A percentile compares a stretch with the other conserved stretches of the same genome.
Evolutionary conservation across 1,140 invertebrate species (phyloP).

Genomic region (Drosophila pandora): DNA sequence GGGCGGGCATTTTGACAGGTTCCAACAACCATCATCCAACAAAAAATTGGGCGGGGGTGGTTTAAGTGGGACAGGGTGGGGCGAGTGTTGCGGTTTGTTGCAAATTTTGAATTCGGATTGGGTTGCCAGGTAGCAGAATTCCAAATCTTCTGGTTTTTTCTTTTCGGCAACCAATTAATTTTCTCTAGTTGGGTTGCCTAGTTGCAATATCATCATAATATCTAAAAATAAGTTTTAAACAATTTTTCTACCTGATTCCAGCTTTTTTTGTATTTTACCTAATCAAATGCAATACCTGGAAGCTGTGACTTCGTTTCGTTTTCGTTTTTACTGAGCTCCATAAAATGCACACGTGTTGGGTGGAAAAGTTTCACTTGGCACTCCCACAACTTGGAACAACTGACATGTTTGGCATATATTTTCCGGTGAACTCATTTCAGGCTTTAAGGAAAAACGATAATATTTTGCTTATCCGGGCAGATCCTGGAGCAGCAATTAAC

Average conservation of each 20-base stretch:
- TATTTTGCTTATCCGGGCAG: slow-evolving; percentile 21
- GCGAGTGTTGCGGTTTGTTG: background rate
- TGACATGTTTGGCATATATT: slow-evolving; percentile 61
- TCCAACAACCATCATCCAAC: background rate
- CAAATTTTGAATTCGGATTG: background rate
- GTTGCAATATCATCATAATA: no score
- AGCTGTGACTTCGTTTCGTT: slow-evolving; percentile 44
- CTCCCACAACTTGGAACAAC: slow-evolving; percentile 6
- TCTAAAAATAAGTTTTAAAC: no score
- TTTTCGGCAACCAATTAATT: background rate
- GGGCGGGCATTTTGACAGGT: slow-evolving; percentile 26
- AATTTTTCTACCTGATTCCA: no score
- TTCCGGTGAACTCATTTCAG: slow-evolving; percentile 17
- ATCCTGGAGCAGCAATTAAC: slow-evolving; percentile 49
- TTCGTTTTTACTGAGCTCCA: slow-evolving; percentile 38
- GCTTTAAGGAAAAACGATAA: slow-evolving; percentile 24
- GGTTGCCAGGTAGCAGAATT: background rate
- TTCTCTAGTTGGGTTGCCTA: background rate
- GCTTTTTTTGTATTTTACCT: slow-evolving; percentile 9
- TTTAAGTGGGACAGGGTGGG: background rate
- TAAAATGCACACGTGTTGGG: slow-evolving; percentile 62
- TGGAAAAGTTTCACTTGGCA: slow-evolving; percentile 12
- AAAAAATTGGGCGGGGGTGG: background rate
- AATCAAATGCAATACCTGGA: slow-evolving; percentile 58
- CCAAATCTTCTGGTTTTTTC: background rate